A percentile compares a stretch with the other conserved stretches of the same genome.
Evolutionary conservation across 2,888 invertebrate species (phyloP).

Genomic region (Apamea epomidion): DNA sequence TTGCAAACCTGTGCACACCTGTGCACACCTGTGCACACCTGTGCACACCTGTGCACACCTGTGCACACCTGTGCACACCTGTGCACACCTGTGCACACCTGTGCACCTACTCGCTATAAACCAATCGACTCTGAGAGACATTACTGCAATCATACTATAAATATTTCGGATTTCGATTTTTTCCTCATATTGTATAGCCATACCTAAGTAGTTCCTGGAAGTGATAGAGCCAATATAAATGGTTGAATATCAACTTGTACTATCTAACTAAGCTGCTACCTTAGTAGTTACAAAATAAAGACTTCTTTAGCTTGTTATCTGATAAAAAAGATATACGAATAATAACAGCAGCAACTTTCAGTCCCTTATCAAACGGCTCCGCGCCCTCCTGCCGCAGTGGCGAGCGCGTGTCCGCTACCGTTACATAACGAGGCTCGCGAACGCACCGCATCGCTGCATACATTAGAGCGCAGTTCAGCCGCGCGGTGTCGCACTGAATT

Average conservation of each 20-base stretch:
- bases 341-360: background rate
- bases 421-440: constrained; percentile 34
- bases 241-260: background rate
- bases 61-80: background rate
- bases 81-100: background rate
- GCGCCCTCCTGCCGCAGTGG: background rate
- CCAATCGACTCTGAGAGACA: background rate
- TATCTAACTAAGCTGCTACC: background rate
- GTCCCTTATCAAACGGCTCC: background rate
- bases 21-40: background rate
- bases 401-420: constrained; percentile 22
- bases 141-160: background rate
- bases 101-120: background rate
- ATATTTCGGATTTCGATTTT: constrained; percentile 3
- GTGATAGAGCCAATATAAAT: background rate
- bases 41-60: background rate
- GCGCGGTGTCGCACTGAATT: constrained; percentile 11
- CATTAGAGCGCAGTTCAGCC: constrained; percentile 24
- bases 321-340: background rate
- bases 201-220: background rate
- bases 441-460: constrained; percentile 37
- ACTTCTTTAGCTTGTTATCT: background rate
- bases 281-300: background rate
- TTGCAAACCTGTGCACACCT: constrained; percentile 5
- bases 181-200: background rate